These are phyloP conservation scores for Oxystoma pomonae DNA, from an alignment of 2,888 invertebrate species.

Conservation along the genomic window DNA sequence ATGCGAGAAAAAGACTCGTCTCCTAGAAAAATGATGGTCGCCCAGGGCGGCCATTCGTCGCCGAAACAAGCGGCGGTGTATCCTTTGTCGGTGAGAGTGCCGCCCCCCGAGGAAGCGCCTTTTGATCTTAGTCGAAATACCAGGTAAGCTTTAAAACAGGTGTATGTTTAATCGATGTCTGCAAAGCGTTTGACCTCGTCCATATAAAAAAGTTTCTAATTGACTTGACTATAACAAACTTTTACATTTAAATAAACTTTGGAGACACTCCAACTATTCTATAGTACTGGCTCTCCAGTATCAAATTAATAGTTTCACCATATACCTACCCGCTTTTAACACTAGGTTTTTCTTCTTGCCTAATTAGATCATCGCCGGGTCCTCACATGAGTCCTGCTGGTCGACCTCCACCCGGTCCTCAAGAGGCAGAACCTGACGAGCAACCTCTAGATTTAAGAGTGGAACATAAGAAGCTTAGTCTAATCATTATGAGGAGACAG, in stretches of 20 bases:
- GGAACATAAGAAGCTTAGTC: conserved; percentile 69
- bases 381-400: conserved; percentile 57
- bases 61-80: conserved; percentile 73
- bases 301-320: too few relatives aligned
- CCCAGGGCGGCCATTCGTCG: conserved; percentile 57
- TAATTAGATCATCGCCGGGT: conserved; percentile 42
- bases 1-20: conserved; percentile 91
- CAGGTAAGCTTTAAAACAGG: too few relatives aligned
- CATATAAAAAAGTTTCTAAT: too few relatives aligned
- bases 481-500: conserved; percentile 48
- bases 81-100: conserved; percentile 59
- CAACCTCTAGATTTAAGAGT: conserved; percentile 86
- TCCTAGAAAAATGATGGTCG: conserved; percentile 77
- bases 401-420: conserved; percentile 53
- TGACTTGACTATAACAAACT: too few relatives aligned
- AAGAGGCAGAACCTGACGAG: conserved; percentile 51
- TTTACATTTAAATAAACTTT: too few relatives aligned
- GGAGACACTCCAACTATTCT: too few relatives aligned
- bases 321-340: too few relatives aligned
- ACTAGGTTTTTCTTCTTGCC: not conserved
- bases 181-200: too few relatives aligned
- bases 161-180: too few relatives aligned
- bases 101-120: conserved; percentile 56
- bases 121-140: conserved; percentile 61
- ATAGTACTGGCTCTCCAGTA: too few relatives aligned